Base-by-base conservation (phyloP, 2,113 vertebrate genomes). In the Oryzias woworae region DNA sequence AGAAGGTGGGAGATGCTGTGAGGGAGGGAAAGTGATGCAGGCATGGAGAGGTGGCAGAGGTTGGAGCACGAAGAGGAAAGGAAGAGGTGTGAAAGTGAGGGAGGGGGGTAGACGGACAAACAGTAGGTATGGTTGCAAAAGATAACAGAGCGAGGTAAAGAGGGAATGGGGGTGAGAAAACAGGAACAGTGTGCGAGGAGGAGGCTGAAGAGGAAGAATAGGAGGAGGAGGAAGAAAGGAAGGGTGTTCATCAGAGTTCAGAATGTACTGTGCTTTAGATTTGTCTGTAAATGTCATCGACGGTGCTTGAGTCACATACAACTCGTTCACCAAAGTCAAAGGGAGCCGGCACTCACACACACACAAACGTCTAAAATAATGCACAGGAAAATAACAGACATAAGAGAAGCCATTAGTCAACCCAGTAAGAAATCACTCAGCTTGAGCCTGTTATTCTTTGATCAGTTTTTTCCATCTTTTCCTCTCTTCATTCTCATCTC, bases 211-310 rank as follows among this genome's bases (percentile, higher is more conserved):
- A 66, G 61, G 63, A 80, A 55, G 67, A 72, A 58, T 73, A 74
- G 64, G 62, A 68, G 55, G 47, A 60, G 24, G 62, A 67, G 57
- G 63, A 77, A 53, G 70, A 73, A 69, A 83, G 12, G 57, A 46
- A 71, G 63, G 77, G 60, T 66, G 69, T 50, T 66, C 77, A 83
- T 81, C 73, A 62, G 74, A 66, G 80, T 54, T 85, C 80, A 85
- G 84, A 85, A 89, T 85, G 85, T 87, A 72, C 83, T 82, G 81
- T 85, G 72, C 81, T 64, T 65, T 67, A 70, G 77, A 81, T 80
- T 80, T 83, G 62, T 74, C 62, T 80, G 78, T 74, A 85, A 88
- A 87, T 87, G 84, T 86, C 84, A 89, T 86, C 77, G 75, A 58
- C 71, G 73, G 68, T 63, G 64, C 73, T 75, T 84, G 75, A 76